Conservation (phyloP, 2,888 invertebrate species). For the Theodoxus fluviatilis region DNA sequence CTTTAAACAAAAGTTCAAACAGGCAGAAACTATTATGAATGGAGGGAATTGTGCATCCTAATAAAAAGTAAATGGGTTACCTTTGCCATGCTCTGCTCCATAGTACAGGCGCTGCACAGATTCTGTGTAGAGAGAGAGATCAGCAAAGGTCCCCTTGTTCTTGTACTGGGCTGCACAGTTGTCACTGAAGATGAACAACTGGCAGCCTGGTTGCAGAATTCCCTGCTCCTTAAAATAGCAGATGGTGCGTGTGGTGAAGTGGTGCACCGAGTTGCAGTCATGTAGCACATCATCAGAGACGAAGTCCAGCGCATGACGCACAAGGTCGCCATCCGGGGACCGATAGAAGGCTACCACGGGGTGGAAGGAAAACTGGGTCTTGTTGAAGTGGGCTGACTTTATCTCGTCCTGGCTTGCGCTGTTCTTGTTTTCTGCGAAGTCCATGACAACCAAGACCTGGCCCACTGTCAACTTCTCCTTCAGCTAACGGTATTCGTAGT, state of each 20-base stretch:
- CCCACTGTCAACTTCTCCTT: too few species aligned
- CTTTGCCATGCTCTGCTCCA: conserved; percentile 24
- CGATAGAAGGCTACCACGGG: conserved; percentile 8
- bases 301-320: conserved; percentile 10
- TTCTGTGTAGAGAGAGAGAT: neutral
- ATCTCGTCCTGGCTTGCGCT: conserved; percentile 6
- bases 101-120: conserved; percentile 2
- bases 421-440: conserved; percentile 23
- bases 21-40: too few species aligned
- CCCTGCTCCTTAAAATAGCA: neutral
- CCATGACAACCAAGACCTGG: neutral
- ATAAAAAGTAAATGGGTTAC: too few species aligned
- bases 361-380: conserved; percentile 17
- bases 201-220: neutral
- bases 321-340: neutral
- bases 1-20: too few species aligned
- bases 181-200: conserved; percentile 16
- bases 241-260: neutral
- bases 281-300: conserved; percentile 14
- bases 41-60: too few species aligned
- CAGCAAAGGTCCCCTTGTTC: conserved; percentile 12
- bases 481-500: too few species aligned
- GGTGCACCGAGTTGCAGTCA: conserved; percentile 15
- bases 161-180: conserved; percentile 22
- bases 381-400: conserved; percentile 24